These are phyloP conservation scores for Theristicus caerulescens DNA, from an alignment of 2,113 vertebrate species.

Conservation along the genomic window DNA sequence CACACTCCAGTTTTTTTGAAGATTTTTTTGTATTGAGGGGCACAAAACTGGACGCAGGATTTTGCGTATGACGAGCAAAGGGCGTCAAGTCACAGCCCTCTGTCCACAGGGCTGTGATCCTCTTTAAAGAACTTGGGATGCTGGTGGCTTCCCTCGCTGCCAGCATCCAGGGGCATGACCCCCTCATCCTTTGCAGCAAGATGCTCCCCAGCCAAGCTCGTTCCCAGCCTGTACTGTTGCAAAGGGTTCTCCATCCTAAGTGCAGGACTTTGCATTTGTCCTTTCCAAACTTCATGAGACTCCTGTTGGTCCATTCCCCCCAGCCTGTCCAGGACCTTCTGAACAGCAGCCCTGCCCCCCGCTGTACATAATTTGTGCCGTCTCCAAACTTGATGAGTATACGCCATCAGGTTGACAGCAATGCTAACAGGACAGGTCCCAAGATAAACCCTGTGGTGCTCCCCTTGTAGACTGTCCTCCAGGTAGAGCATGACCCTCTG, in stretches of 20 bases:
- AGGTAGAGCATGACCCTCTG: not conserved
- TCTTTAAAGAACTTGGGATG: not conserved
- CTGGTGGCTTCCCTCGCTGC: not conserved
- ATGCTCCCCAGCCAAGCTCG: not conserved
- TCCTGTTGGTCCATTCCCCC: not conserved
- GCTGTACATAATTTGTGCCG: not conserved
- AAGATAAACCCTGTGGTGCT: not conserved
- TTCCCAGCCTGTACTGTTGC: not conserved
- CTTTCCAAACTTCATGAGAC: not conserved
- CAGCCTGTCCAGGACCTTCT: not conserved
- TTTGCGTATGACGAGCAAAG: not conserved
- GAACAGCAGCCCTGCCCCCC: not conserved
- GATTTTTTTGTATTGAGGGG: not conserved
- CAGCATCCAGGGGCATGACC: not conserved
- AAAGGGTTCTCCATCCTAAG: not conserved
- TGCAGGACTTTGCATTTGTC: not conserved
- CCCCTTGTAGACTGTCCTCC: not conserved
- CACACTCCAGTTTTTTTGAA: not conserved
- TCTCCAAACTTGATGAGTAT: not conserved
- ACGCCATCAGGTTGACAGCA: not conserved
- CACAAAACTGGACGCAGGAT: not conserved
- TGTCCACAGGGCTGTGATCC: not conserved
- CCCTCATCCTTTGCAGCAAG: not conserved
- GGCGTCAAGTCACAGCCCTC: not conserved
- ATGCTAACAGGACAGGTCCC: not conserved